phyloP scores from a whole-genome alignment of 1,140 invertebrate genomes.

The Notospermus geniculatus region DNA sequence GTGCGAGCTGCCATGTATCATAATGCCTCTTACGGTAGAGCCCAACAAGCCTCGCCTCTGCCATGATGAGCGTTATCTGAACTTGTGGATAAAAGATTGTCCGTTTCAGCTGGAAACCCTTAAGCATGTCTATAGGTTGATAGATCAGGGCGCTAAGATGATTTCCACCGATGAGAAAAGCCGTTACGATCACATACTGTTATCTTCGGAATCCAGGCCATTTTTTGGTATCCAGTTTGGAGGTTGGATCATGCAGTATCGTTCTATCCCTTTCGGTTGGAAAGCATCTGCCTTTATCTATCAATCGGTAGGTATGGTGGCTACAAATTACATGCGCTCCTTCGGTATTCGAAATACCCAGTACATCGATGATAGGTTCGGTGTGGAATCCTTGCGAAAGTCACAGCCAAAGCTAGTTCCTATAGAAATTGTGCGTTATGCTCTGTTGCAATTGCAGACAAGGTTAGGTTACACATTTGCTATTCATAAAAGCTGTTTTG shows the following conservation, averaged over 20 bases:
- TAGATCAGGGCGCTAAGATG: conserved; percentile 11
- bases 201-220: background rate
- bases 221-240: background rate
- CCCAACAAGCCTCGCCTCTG: background rate
- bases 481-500: background rate
- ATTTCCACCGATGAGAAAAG: conserved; percentile 7
- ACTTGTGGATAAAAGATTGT: conserved; percentile 13
- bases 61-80: background rate
- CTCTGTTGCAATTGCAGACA: background rate
- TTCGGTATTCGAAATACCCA: background rate
- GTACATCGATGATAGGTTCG: background rate
- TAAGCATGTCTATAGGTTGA: conserved; percentile 5
- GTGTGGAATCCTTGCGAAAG: background rate
- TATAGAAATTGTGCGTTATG: background rate
- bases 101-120: conserved; percentile 19
- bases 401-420: background rate
- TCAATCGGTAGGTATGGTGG: too few species aligned
- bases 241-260: background rate
- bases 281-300: conserved; percentile 5
- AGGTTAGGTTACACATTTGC: background rate
- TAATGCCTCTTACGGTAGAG: too few species aligned
- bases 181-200: conserved; percentile 1
- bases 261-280: conserved; percentile 11
- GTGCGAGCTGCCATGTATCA: too few species aligned
- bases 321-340: background rate